These are phyloP conservation scores for Drosophila lini DNA, from an alignment of 1,140 invertebrate genomes.

Conservation along the genomic window DNA sequence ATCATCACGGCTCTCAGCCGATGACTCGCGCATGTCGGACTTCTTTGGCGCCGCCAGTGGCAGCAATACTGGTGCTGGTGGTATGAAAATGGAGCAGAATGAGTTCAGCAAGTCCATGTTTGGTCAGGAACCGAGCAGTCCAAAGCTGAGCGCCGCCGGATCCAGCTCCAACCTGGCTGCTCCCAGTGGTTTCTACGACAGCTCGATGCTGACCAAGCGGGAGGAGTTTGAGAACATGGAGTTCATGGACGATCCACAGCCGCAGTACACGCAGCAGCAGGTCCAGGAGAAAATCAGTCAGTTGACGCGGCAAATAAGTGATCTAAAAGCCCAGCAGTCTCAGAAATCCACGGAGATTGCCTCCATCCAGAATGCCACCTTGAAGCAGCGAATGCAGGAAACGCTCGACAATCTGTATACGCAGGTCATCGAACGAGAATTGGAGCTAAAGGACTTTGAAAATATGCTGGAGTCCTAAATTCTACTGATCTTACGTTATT, in stretches of 20 bases:
- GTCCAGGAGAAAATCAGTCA: constrained; percentile 86
- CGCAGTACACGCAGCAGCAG: constrained; percentile 82
- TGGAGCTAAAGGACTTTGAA: constrained; percentile 86
- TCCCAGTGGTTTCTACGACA: constrained; percentile 72
- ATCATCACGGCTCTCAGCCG: constrained; percentile 89
- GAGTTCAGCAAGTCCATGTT: constrained; percentile 77
- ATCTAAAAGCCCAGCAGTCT: constrained; percentile 89
- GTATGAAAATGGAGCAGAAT: constrained; percentile 66
- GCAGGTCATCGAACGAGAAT: constrained; percentile 92
- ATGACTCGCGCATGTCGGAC: constrained; percentile 91
- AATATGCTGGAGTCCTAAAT: constrained; percentile 67
- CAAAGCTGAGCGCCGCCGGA: constrained; percentile 63
- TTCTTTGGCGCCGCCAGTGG: constrained; percentile 83
- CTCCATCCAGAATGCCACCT: constrained; percentile 93
- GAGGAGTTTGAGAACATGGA: constrained; percentile 75
- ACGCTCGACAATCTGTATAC: constrained; percentile 91
- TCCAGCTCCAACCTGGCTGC: constrained; percentile 78
- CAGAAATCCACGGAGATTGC: constrained; percentile 93
- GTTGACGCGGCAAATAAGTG: constrained; percentile 89
- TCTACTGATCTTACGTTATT: background rate
- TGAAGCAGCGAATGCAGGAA: constrained; percentile 92
- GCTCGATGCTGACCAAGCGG: constrained; percentile 53
- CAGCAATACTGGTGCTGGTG: constrained; percentile 26
- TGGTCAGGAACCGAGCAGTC: constrained; percentile 57
- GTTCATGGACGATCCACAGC: constrained; percentile 63